These are phyloP conservation scores for Uromys caudimaculatus DNA, from an alignment of 2,797 vertebrate genomes.

Conservation along the genomic window DNA sequence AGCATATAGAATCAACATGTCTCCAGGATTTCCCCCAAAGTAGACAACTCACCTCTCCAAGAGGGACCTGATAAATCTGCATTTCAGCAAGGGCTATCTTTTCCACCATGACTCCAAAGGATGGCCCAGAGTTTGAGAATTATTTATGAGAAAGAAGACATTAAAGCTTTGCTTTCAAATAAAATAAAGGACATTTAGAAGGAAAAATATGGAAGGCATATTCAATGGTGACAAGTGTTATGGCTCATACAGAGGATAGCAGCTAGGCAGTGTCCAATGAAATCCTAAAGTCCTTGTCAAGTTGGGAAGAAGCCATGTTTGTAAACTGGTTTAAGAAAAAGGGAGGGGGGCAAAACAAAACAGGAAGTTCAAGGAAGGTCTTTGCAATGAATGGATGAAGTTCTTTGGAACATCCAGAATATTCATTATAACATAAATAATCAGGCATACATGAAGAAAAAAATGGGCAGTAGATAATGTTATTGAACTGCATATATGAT, in stretches of 20 bases:
- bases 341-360: not conserved
- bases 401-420: not conserved
- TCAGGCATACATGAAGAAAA: not conserved
- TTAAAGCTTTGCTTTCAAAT: not conserved
- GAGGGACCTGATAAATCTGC: too few relatives aligned
- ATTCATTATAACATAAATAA: not conserved
- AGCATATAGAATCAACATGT: not conserved
- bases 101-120: not conserved
- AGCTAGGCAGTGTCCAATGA: not conserved
- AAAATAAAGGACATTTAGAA: not conserved
- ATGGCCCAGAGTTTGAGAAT: not conserved
- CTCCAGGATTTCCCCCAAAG: not conserved
- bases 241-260: too few relatives aligned
- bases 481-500: not conserved
- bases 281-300: rapidly evolving
- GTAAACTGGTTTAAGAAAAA: not conserved
- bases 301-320: not conserved
- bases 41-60: not conserved
- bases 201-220: not conserved
- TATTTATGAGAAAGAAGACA: not conserved
- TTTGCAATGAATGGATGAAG: not conserved
- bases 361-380: not conserved
- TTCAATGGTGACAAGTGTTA: not conserved
- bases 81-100: not conserved
- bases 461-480: not conserved